Percentiles rank a stretch among this genome's conserved stretches.
phyloP scores from a whole-genome alignment of 1,140 invertebrate species.

The Drosophila pseudoananassae region DNA sequence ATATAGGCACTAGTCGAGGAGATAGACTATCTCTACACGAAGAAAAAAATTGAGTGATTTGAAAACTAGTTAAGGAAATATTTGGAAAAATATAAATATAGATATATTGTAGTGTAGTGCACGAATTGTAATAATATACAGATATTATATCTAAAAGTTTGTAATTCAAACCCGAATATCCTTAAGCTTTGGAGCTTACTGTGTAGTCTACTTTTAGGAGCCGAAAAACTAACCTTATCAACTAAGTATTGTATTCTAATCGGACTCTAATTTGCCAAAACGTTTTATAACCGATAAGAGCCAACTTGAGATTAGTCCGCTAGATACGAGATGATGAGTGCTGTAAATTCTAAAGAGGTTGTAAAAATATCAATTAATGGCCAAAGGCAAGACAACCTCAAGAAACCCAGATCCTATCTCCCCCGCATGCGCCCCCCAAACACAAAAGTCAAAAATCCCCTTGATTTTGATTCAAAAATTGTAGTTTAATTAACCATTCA shows the following conservation, averaged over 20 bases:
- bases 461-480: constrained; percentile 28
- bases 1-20: constrained; percentile 40
- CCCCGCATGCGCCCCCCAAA: no score
- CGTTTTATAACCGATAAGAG: constrained; percentile 53
- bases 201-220: background rate
- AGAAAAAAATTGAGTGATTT: background rate
- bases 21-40: constrained; percentile 42
- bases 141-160: no score
- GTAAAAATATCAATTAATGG: background rate
- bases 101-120: no score
- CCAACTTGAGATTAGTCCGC: constrained; percentile 51
- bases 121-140: no score
- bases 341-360: constrained; percentile 8
- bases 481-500: constrained; percentile 51
- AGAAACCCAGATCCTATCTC: background rate
- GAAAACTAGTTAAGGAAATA: background rate
- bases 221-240: background rate
- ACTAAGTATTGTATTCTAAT: constrained; percentile 23
- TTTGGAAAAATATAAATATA: no score
- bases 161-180: background rate
- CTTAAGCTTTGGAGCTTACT: background rate
- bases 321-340: background rate
- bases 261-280: constrained; percentile 51
- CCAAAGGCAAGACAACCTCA: background rate
- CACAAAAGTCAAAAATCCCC: constrained; percentile 2